Base-by-base conservation (phyloP, 2,888 invertebrate species). In the Halocaridina rubra region DNA sequence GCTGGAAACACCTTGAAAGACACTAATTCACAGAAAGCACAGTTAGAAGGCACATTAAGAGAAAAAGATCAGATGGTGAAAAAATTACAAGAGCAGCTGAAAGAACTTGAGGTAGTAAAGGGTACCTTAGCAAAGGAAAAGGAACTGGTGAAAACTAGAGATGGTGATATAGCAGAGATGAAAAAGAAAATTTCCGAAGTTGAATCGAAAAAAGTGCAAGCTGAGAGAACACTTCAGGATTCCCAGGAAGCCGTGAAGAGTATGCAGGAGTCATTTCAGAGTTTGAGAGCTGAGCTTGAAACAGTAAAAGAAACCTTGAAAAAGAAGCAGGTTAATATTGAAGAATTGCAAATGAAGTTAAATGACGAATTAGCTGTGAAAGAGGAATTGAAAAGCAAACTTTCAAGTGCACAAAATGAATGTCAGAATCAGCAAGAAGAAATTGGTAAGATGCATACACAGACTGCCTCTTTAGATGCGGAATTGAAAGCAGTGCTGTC, bases 1-100 rank as follows among this genome's bases (percentile, higher is more conserved):
- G 19, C 72, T 32, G 75, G 79, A 19, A 84, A 84, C 19, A 30
- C 75, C 8, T 53, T 84, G 4, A 84, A 80, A n/a, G 84, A 84
- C 32, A 22, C 78, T 16, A 33, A 61, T 30, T 22, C 74, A 1
- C 79, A 79, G 67, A 75, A 46, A 24, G 32, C 67, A 30, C 27
- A 59, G 22, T 53, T 84, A 64, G 84, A 84, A 33, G 33, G 24
- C 4, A 67, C 39, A 39, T 22, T 84, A 16, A 84, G 80, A 24
- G 84, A 84, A 24, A 72, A 64, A 71, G 84, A 84, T 8, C 79
- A 84, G 61, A 30, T 57, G 1, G 27, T 80, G 22, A 74, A 67
- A 53, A 39, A 53, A 22, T 64, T 80, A 7, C 72, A 75, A 53
- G 53, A 67, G n/a, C 59, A 75, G 32, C 53, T 84, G 8, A 84